phyloP scores from a whole-genome alignment of 2,797 vertebrate species.

The Pempheris klunzingeri region DNA sequence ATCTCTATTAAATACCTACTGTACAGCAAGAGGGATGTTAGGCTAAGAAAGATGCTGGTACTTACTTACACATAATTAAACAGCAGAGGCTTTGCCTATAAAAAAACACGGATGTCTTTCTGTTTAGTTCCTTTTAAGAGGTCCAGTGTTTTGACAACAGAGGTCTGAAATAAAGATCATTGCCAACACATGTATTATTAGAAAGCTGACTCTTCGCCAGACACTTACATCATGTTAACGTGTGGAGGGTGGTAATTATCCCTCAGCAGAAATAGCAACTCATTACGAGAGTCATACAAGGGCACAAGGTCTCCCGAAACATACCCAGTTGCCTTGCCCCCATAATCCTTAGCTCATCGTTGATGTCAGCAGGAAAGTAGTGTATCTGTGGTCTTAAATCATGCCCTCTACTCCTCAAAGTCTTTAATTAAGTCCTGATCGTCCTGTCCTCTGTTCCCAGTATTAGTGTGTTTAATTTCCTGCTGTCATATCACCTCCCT shows the following conservation, averaged over 20 bases:
- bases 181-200: slow-evolving; percentile 62
- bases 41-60: slow-evolving; percentile 24
- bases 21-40: slow-evolving; percentile 47
- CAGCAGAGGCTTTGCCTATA: slow-evolving; percentile 11
- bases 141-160: slow-evolving; percentile 40
- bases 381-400: slow-evolving; percentile 81
- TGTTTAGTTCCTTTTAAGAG: slow-evolving; percentile 37
- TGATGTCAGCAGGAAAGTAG: slow-evolving; percentile 76
- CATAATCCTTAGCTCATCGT: slow-evolving; percentile 77
- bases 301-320: slow-evolving; percentile 77
- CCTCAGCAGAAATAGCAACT: slow-evolving; percentile 77
- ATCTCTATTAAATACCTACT: slow-evolving; percentile 66
- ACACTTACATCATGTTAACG: slow-evolving; percentile 73
- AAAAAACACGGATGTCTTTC: background rate
- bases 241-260: slow-evolving; percentile 73
- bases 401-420: slow-evolving; percentile 78
- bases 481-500: slow-evolving; percentile 82
- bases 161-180: slow-evolving; percentile 44
- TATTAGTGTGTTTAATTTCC: slow-evolving; percentile 88
- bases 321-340: slow-evolving; percentile 66
- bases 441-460: slow-evolving; percentile 75
- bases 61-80: slow-evolving; percentile 62
- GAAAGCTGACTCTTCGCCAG: slow-evolving; percentile 58
- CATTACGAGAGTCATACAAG: slow-evolving; percentile 75
- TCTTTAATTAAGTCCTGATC: slow-evolving; percentile 87